Conservation (phyloP, 2,113 vertebrate species). For the Channa maculata region DNA sequence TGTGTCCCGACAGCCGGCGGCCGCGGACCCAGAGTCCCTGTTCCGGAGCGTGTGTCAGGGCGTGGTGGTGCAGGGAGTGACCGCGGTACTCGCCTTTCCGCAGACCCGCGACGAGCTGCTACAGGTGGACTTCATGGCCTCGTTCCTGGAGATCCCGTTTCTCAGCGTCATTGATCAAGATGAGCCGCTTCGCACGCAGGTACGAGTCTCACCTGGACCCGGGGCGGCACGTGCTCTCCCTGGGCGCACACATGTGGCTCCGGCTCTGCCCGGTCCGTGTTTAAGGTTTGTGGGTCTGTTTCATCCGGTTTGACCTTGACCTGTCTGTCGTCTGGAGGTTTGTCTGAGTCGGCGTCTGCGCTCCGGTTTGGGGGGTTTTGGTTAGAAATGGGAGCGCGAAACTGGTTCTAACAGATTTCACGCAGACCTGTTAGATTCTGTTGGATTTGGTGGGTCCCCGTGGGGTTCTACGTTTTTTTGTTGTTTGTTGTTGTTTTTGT, state of each 20-base stretch:
- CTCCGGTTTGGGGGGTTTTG: too few relatives aligned
- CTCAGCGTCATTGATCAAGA: slow-evolving; percentile 87
- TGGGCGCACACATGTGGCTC: neutral
- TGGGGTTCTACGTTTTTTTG: neutral
- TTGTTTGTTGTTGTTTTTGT: neutral
- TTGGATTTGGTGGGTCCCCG: too few relatives aligned
- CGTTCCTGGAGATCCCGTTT: slow-evolving; percentile 88
- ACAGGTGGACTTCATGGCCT: slow-evolving; percentile 90
- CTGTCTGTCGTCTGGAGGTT: slow-evolving; percentile 22
- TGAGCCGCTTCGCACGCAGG: slow-evolving; percentile 86
- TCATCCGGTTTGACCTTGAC: slow-evolving; percentile 64
- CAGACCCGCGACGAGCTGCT: slow-evolving; percentile 88
- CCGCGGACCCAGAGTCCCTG: slow-evolving; percentile 87
- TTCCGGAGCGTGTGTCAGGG: slow-evolving; percentile 85
- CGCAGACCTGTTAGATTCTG: neutral
- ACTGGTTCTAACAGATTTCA: neutral
- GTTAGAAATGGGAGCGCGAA: too few relatives aligned
- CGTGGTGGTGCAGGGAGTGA: slow-evolving; percentile 86
- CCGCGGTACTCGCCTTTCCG: slow-evolving; percentile 89
- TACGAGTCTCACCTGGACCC: slow-evolving; percentile 57
- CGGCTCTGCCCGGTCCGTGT: neutral
- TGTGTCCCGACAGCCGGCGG: slow-evolving; percentile 68
- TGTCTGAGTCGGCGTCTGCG: neutral
- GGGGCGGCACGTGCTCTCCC: neutral
- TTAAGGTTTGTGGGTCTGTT: neutral